Conservation (phyloP, 2,888 invertebrate genomes). For the Caenorhabditis sp. region DNA sequence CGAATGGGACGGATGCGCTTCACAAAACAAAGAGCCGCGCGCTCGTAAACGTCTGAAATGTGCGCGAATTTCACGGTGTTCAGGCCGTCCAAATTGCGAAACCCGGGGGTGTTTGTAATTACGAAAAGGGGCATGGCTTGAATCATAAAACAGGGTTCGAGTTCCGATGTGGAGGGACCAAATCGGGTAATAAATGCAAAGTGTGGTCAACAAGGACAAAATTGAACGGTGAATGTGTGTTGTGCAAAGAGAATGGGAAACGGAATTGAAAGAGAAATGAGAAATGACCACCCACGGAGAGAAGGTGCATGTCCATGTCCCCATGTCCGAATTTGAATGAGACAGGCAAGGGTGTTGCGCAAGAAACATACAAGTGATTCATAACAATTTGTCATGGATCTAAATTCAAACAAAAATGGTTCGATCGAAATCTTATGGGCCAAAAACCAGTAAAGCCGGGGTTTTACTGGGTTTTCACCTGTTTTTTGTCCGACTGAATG, state of each 20-base stretch:
- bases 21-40: background rate
- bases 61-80: conserved; percentile 19
- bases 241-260: conserved; percentile 35
- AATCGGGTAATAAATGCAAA: conserved; percentile 47
- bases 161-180: conserved; percentile 3
- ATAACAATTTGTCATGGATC: too few relatives aligned
- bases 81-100: conserved; percentile 15
- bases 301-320: conserved; percentile 37
- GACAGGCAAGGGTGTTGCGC: conserved; percentile 10
- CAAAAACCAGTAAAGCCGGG: too few relatives aligned
- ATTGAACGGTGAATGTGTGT: conserved; percentile 35
- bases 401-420: too few relatives aligned
- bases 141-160: conserved; percentile 16
- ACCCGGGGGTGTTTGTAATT: conserved; percentile 15
- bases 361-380: too few relatives aligned
- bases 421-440: too few relatives aligned
- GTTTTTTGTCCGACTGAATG: too few relatives aligned
- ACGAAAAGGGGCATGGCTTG: background rate
- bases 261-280: conserved; percentile 47
- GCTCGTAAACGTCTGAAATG: conserved; percentile 7
- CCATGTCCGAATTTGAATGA: conserved; percentile 27
- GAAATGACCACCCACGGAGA: conserved; percentile 46
- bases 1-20: conserved; percentile 4
- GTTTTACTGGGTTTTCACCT: too few relatives aligned
- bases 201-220: conserved; percentile 25